Evolutionary conservation across 1,140 invertebrate species (phyloP).

Genomic region (Habropoda laboriosa): DNA sequence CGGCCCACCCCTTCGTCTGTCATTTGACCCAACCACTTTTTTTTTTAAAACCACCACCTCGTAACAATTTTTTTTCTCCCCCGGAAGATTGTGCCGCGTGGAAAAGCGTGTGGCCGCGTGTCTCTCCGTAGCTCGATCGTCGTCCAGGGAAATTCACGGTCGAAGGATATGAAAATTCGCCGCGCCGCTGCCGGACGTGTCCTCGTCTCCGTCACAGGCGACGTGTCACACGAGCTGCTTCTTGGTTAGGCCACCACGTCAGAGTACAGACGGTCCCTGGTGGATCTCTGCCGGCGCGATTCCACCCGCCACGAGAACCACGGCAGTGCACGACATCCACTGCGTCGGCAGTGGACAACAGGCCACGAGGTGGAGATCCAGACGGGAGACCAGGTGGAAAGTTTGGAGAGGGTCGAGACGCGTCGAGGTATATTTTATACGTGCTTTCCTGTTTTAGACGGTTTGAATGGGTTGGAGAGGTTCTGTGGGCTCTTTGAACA

Average conservation of each 20-base stretch:
- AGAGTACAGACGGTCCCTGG: neutral
- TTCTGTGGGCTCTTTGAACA: too few relatives aligned
- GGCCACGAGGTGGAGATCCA: slow-evolving; percentile 41
- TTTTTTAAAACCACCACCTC: slow-evolving; percentile 19
- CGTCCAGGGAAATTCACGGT: slow-evolving; percentile 14
- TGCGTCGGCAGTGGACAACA: slow-evolving; percentile 52
- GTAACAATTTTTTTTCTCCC: slow-evolving; percentile 40
- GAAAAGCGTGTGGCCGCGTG: neutral
- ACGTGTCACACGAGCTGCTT: slow-evolving; percentile 10
- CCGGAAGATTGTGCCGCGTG: slow-evolving; percentile 27
- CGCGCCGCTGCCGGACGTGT: slow-evolving; percentile 12
- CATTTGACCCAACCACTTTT: slow-evolving; percentile 64
- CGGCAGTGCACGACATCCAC: slow-evolving; percentile 40
- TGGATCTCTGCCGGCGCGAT: slow-evolving; percentile 8
- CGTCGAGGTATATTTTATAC: slow-evolving; percentile 42
- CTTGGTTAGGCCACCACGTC: slow-evolving; percentile 44
- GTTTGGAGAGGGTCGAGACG: slow-evolving; percentile 16
- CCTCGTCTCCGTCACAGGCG: slow-evolving; percentile 24
- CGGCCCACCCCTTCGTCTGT: slow-evolving; percentile 67
- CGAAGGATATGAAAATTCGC: slow-evolving; percentile 53
- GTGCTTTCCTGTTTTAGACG: too few relatives aligned
- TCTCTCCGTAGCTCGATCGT: neutral
- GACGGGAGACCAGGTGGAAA: slow-evolving; percentile 47
- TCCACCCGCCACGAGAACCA: slow-evolving; percentile 34
- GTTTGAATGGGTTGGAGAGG: neutral